Evolutionary conservation across 2,113 vertebrate species (phyloP).

Genomic region (Amphiprion percula): DNA sequence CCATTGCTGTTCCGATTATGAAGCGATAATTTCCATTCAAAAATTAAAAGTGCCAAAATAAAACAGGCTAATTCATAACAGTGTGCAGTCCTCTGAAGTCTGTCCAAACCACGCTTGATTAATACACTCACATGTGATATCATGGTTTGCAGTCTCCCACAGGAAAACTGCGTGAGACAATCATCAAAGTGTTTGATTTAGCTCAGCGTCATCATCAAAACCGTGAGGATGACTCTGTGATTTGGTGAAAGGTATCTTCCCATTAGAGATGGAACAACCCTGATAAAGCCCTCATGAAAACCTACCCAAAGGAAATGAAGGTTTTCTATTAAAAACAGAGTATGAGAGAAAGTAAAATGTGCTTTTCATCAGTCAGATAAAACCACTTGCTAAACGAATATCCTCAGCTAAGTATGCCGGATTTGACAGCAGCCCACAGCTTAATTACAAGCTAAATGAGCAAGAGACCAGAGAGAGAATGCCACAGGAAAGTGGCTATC

Average conservation of each 20-base stretch:
- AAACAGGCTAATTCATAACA: slow-evolving; percentile 6
- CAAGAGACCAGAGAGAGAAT: background rate
- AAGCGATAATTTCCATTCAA: background rate
- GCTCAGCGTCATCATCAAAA: slow-evolving; percentile 11
- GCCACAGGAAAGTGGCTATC: background rate
- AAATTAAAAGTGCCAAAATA: background rate
- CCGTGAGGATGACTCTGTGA: background rate
- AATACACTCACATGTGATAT: slow-evolving; percentile 14
- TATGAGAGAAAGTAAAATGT: no score
- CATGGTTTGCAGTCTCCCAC: slow-evolving; percentile 8
- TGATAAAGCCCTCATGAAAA: background rate
- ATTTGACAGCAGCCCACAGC: background rate
- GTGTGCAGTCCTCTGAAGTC: slow-evolving; percentile 23
- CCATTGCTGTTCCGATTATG: background rate
- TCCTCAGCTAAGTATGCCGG: background rate
- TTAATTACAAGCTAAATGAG: background rate
- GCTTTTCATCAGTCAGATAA: no score
- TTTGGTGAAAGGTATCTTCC: background rate
- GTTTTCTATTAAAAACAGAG: no score
- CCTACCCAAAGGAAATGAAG: no score
- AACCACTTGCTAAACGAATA: background rate
- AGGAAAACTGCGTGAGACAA: slow-evolving; percentile 3
- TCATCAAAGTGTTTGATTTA: slow-evolving; percentile 1
- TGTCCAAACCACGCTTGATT: slow-evolving; percentile 31
- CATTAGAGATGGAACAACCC: background rate